Evolutionary conservation across 2,888 invertebrate species (phyloP).

Genomic region (Acanthosepion esculentum): DNA sequence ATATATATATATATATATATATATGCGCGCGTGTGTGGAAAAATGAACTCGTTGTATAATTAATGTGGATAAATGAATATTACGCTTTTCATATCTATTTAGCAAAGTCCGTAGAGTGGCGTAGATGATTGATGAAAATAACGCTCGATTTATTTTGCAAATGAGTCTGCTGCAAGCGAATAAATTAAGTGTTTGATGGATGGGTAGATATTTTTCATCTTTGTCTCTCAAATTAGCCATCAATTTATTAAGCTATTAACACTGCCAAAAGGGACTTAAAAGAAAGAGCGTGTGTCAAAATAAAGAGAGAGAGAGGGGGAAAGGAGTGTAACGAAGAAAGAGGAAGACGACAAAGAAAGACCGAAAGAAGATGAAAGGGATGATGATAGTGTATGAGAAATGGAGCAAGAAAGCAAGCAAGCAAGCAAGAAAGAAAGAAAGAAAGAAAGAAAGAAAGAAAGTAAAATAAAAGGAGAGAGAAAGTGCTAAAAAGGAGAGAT

Average conservation of each 20-base stretch:
- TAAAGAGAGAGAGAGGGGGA: too few relatives aligned
- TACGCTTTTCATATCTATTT: not conserved
- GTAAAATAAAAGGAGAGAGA: too few relatives aligned
- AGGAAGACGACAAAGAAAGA: too few relatives aligned
- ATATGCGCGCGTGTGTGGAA: too few relatives aligned
- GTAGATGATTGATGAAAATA: not conserved
- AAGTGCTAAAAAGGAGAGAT: too few relatives aligned
- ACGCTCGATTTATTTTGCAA: not conserved
- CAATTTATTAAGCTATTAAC: not conserved
- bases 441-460: too few relatives aligned
- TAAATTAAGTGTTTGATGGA: slow-evolving; percentile 33
- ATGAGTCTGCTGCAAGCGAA: not conserved
- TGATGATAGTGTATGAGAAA: too few relatives aligned
- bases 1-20: too few relatives aligned
- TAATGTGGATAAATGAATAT: not conserved
- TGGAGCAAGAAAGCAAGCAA: too few relatives aligned
- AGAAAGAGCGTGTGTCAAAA: not conserved
- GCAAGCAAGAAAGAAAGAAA: too few relatives aligned
- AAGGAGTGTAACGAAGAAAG: too few relatives aligned
- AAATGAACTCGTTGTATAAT: not conserved
- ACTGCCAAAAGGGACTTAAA: not conserved
- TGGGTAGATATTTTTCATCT: not conserved
- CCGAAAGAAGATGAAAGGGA: too few relatives aligned
- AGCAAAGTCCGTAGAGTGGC: not conserved
- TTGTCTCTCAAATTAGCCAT: not conserved